Base-by-base conservation (phyloP, 2,888 invertebrate genomes). In the Chrysolina oricalcia region DNA sequence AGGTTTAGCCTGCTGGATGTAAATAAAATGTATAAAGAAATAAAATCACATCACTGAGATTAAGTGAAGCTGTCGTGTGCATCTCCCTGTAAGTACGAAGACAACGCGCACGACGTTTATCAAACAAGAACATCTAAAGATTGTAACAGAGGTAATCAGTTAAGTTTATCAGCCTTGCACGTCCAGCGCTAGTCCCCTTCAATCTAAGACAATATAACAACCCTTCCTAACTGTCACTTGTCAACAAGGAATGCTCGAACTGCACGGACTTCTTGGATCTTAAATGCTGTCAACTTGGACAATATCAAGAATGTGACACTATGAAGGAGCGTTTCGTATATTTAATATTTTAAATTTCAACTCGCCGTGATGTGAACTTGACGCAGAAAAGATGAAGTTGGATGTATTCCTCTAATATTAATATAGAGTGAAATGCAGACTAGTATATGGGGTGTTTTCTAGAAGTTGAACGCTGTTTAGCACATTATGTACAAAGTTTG, bases 221-320 rank as follows among this genome's bases (percentile, higher is more conserved):
- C 87, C 87, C 86, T 86, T 86, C 80, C 84, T 81, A 85, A 84
- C 86, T 86, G 87, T 87, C 87, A 86, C 83, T 81, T 86, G 86
- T 86, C 87, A 86, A 85, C 86, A 78, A 80, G 83, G 85, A 86
- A 87, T 86, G 84, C 84, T 83, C 77, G 81, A 83, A 82, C 83
- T 84, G 80, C 84, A 83, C 83, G 84, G 85, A 82, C 83, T 83
- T 76, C 83, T 81, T 80, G 80, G 78, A 76, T 73, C 78, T 79
- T 74, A 75, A 74, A 81, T 81, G 81, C 82, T 82, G 84, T 84
- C 84, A 84, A 83, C 83, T 85, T 85, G 86, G 86, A 85, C 85
- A 83, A 83, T 83, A 84, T 85, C 83, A 84, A 83, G 83, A 84
- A 81, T 82, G 83, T 83, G 83, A 82, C 83, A 80, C 76, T 77